Evolutionary conservation across 2,113 vertebrate genomes (phyloP).

Genomic region (Hymenochirus boettgeri): DNA sequence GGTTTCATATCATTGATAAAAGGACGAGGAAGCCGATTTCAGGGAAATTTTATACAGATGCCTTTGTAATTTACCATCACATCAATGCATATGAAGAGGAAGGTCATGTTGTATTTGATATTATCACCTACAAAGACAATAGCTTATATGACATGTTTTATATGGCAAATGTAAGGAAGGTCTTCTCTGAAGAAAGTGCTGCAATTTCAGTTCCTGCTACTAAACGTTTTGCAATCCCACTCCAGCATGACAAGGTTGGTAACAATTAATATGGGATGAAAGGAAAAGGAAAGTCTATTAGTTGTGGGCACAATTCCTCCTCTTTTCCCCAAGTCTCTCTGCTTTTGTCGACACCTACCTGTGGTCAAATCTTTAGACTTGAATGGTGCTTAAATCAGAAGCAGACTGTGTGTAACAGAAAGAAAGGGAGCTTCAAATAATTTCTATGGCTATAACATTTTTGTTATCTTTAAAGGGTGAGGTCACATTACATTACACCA

Average conservation of each 20-base stretch:
- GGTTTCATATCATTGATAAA: slow-evolving; percentile 84
- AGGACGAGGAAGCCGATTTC: slow-evolving; percentile 70
- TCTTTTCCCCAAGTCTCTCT: no score
- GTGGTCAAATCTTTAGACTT: no score
- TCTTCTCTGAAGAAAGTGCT: slow-evolving; percentile 43
- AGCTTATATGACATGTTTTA: slow-evolving; percentile 89
- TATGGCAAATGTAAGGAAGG: slow-evolving; percentile 65
- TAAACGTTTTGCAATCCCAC: slow-evolving; percentile 77
- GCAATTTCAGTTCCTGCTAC: slow-evolving; percentile 58
- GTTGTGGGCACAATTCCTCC: no score
- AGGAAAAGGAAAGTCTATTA: no score
- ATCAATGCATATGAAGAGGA: slow-evolving; percentile 87
- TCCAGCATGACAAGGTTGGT: slow-evolving; percentile 71
- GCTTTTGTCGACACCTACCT: no score
- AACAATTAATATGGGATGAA: not conserved
- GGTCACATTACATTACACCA: no score
- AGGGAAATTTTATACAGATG: slow-evolving; percentile 69
- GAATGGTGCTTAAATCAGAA: no score
- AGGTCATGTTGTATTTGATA: slow-evolving; percentile 77
- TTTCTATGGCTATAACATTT: no score
- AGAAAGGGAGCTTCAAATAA: no score
- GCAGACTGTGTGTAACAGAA: no score
- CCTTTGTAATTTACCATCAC: slow-evolving; percentile 84
- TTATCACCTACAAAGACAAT: slow-evolving; percentile 74
- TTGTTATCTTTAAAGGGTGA: no score